Conservation (phyloP, 2,113 vertebrate genomes). For the Myocastor coypus region DNA sequence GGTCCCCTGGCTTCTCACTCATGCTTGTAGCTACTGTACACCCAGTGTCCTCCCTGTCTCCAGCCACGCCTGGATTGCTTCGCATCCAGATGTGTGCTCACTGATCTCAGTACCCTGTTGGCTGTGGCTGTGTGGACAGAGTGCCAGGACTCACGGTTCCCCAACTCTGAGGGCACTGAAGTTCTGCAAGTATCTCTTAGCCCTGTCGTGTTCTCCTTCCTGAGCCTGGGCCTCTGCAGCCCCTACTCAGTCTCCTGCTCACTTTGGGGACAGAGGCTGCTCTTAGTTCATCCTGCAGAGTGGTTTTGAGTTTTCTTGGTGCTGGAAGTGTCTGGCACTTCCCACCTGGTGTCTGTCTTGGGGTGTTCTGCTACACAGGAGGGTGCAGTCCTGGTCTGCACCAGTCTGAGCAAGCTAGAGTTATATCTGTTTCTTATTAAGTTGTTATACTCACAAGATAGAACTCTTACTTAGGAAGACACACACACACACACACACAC, state of each 20-base stretch:
- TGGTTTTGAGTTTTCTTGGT: neutral
- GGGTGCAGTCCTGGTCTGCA: neutral
- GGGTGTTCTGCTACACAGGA: accelerated
- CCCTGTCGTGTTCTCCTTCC: neutral
- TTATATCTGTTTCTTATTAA: neutral
- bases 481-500: neutral
- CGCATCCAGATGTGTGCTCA: accelerated
- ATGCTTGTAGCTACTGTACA: accelerated
- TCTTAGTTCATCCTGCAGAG: neutral
- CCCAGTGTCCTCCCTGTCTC: accelerated
- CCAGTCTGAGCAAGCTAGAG: neutral
- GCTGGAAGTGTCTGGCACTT: neutral
- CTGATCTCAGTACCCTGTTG: accelerated
- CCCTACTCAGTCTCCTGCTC: neutral
- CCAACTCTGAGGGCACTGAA: accelerated
- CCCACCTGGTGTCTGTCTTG: accelerated
- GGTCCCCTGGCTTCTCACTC: neutral
- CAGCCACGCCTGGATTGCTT: neutral
- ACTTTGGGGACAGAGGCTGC: neutral
- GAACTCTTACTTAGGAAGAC: neutral
- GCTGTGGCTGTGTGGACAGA: neutral
- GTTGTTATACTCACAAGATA: too few species aligned
- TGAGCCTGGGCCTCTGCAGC: neutral
- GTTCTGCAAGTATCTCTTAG: neutral
- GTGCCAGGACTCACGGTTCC: neutral